Evolutionary conservation across 35 echinoderm and acorn worm species (phyloP), one percentile per base, ranked within the genome.

Genomic region (Diadema setosum): DNA sequence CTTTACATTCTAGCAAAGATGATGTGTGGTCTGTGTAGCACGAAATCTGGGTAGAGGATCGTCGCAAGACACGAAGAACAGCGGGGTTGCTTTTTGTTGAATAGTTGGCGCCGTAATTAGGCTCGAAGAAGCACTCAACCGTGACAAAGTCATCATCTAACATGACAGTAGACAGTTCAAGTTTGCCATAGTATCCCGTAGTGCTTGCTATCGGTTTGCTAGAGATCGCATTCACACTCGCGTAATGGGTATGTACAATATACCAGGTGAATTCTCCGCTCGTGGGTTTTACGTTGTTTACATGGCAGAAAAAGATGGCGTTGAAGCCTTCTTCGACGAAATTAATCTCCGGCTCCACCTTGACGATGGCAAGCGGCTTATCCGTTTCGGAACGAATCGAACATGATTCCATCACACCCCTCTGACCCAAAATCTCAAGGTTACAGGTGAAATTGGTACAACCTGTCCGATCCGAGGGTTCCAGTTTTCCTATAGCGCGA

Each of bases 131-230:
- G 44, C 73, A 78, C n/a, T 78, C n/a, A 14, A 78, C 73, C 18
- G 73, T 78, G 24, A 78, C 40, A 44, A 78, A 78, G 30, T 78
- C 73, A 78, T 78, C 73, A 23, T 39, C 35, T 16, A 78, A 21
- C 37, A 26, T 42, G 7, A 78, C 73, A 4, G 73, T 3, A 41
- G 73, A 78, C 18, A 78, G n/a, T 24, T 78, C 35, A 7, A 78
- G 30, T 78, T 78, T 78, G 3, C 73, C 73, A 21, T 78, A 78
- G 17, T 78, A 78, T 6, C 73, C 73, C 5, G 73, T 78, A 44
- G 73, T 78, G 37, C 73, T 78, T n/a, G 73, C 34, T 78, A 78
- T 78, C 14, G 73, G 73, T n/a, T 78, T 44, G 23, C 73, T 78
- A 14, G 73, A 78, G 29, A 78, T 78, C 24, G 73, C 39, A 44